phyloP scores from a whole-genome alignment of 2,797 vertebrate species.

The Characodon lateralis region DNA sequence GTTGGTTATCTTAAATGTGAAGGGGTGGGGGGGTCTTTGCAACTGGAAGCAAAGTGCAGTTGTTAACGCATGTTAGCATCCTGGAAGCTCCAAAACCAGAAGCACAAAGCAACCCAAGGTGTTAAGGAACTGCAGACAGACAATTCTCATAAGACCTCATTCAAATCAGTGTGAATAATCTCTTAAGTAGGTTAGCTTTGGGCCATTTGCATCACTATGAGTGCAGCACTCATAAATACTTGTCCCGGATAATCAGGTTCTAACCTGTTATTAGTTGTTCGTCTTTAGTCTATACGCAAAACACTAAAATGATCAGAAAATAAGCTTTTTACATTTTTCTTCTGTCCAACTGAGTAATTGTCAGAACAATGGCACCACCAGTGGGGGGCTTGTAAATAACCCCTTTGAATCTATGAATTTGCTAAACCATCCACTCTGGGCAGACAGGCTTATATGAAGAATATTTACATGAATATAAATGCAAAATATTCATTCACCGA shows the following conservation, averaged over 20 bases:
- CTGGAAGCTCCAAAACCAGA: conserved; percentile 18
- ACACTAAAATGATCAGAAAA: neutral
- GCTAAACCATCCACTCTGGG: neutral
- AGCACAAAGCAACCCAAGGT: conserved; percentile 15
- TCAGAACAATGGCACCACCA: neutral
- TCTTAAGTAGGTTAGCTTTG: neutral
- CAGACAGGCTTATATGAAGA: neutral
- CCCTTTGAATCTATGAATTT: neutral
- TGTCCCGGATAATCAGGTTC: neutral
- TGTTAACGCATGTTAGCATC: conserved; percentile 44
- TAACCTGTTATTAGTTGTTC: neutral
- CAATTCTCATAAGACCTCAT: conserved; percentile 2
- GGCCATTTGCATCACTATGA: neutral
- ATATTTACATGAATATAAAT: neutral
- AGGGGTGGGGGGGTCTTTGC: conserved; percentile 4
- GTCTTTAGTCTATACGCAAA: neutral
- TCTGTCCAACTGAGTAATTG: neutral
- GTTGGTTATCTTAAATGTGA: neutral
- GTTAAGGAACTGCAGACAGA: neutral
- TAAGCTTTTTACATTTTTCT: neutral
- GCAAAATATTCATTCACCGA: too few relatives aligned
- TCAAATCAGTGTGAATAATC: conserved; percentile 6
- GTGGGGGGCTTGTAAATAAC: neutral
- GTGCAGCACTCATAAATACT: neutral
- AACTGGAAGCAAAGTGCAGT: conserved; percentile 5